Conservation (phyloP, 2,113 vertebrate genomes). For the Eurystomus gularis region DNA sequence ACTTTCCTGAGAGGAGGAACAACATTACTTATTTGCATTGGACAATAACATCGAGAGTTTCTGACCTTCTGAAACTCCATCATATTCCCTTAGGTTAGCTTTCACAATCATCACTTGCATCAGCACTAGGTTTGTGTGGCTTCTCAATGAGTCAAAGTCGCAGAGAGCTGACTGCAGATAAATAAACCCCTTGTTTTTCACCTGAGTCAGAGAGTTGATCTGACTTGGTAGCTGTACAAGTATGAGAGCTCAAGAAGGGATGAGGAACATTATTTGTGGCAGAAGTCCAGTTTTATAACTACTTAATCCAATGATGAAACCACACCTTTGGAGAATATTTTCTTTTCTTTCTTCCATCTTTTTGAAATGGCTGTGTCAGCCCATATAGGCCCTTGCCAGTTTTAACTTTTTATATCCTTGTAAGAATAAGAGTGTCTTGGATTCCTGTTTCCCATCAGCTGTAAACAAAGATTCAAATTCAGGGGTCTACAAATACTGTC, state of each 20-base stretch:
- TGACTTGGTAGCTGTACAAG: not conserved
- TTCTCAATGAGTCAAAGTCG: slow-evolving; percentile 15
- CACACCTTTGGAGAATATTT: not conserved
- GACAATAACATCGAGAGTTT: not conserved
- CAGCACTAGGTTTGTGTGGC: not conserved
- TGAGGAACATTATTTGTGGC: not conserved
- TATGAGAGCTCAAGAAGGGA: not conserved
- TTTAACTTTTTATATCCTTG: not conserved
- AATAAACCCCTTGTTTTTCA: slow-evolving; percentile 10
- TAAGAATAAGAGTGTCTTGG: not conserved
- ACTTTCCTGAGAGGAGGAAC: not conserved
- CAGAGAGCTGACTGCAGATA: slow-evolving; percentile 1
- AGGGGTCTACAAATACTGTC: not conserved
- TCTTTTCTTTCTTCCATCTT: not conserved
- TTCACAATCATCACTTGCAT: slow-evolving; percentile 29
- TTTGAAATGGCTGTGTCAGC: not conserved
- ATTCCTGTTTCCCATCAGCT: not conserved
- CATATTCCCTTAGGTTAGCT: not conserved
- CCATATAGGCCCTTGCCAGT: not conserved
- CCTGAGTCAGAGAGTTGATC: slow-evolving; percentile 15
- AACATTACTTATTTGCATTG: not conserved
- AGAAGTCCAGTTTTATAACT: not conserved
- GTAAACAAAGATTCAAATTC: not conserved
- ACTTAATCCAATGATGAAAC: not conserved
- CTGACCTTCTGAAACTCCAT: not conserved